A percentile compares a stretch with the other conserved stretches of the same genome.
Evolutionary conservation across 2,888 invertebrate species (phyloP).

Genomic region (Mesoligia furuncula): DNA sequence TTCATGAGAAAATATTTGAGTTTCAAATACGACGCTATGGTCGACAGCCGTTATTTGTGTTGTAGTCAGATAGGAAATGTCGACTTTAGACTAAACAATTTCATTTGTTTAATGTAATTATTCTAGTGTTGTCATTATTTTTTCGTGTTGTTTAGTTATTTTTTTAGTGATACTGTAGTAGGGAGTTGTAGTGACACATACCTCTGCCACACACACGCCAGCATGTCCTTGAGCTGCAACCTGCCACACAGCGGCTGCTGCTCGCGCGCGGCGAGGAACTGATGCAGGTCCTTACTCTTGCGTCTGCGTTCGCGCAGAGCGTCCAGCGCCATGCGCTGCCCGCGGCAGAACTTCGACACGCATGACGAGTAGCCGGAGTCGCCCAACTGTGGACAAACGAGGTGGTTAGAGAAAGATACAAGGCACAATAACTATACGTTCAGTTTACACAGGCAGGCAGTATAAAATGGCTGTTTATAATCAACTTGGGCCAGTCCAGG

Average conservation of each 20-base stretch:
- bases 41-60: neutral
- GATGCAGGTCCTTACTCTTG: slow-evolving; percentile 94
- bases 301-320: slow-evolving; percentile 94
- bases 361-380: slow-evolving; percentile 94
- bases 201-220: slow-evolving; percentile 89
- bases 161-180: neutral
- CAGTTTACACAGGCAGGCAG: too few relatives aligned
- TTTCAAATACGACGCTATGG: neutral
- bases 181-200: slow-evolving; percentile 44
- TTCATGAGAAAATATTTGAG: neutral
- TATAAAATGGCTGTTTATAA: too few relatives aligned
- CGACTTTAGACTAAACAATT: neutral
- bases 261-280: slow-evolving; percentile 94
- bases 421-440: too few relatives aligned
- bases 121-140: neutral
- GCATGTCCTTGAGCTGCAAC: slow-evolving; percentile 95
- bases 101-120: neutral
- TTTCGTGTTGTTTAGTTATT: neutral
- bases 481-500: too few relatives aligned
- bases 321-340: slow-evolving; percentile 96
- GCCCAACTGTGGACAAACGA: slow-evolving; percentile 89
- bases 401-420: neutral
- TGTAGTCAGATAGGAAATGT: neutral
- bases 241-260: slow-evolving; percentile 95
- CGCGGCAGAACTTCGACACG: slow-evolving; percentile 95